phyloP scores from a whole-genome alignment of 1,140 invertebrate genomes.

The Venustaconcha ellipsiformis region DNA sequence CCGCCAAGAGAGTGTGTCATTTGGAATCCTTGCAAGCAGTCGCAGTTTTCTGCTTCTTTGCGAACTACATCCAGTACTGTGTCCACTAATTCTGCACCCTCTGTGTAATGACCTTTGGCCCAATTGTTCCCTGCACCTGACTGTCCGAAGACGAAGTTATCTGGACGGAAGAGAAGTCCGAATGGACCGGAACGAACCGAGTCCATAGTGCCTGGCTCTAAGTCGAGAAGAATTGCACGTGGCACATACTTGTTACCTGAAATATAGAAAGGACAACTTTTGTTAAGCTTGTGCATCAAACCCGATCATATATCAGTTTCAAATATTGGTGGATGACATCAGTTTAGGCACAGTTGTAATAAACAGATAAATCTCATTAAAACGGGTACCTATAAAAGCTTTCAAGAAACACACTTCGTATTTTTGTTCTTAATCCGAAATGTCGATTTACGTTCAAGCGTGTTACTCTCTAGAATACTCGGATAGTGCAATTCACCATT shows the following conservation, averaged over 20 bases:
- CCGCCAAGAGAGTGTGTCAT: slow-evolving; percentile 83
- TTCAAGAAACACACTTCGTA: no score
- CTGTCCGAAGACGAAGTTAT: slow-evolving; percentile 85
- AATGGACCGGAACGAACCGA: slow-evolving; percentile 88
- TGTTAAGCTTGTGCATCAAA: no score
- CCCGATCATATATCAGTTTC: no score
- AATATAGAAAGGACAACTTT: slow-evolving; percentile 31
- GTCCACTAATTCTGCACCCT: slow-evolving; percentile 90
- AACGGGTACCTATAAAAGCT: no score
- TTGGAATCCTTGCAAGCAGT: slow-evolving; percentile 82
- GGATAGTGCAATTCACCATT: no score
- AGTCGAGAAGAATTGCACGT: slow-evolving; percentile 88
- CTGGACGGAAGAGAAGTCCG: slow-evolving; percentile 85
- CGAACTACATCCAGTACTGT: slow-evolving; percentile 83
- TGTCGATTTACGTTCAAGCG: no score
- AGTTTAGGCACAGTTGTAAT: no score
- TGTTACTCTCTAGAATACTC: no score
- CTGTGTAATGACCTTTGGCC: slow-evolving; percentile 95
- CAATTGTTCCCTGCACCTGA: slow-evolving; percentile 87
- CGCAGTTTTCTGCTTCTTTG: slow-evolving; percentile 87
- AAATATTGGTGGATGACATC: no score
- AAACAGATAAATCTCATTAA: no score
- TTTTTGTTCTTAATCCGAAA: no score
- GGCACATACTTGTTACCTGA: slow-evolving; percentile 88
- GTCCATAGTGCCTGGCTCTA: slow-evolving; percentile 96